Evolutionary conservation across 1,140 invertebrate species (phyloP), one percentile per base, ranked within the genome.

Genomic region (Hycleus phaleratus): DNA sequence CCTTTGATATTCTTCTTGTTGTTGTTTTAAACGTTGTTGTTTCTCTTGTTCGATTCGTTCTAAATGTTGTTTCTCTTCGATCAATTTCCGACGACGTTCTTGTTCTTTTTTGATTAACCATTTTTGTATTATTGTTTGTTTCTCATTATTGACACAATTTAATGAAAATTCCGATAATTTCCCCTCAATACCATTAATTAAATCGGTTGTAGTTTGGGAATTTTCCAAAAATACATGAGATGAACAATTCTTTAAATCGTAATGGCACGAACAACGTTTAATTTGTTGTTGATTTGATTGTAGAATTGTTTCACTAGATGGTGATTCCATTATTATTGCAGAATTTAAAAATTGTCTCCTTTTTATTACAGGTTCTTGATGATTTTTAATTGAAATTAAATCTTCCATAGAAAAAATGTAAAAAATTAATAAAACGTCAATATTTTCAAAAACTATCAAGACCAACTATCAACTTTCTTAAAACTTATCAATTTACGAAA

Each of bases 241-340:
- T 3, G 63, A 51, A 45, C 58, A 60, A 18, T 60, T 58, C 38
- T 59, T 58, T 42, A 59, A 58, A 39, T 60, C 53, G 12, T 58
- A 46, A 32, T 62, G 61, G 38, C 64, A 65, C 5, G 47, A 47
- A 46, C 64, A 65, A 26, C 50, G 52, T 46, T 62, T 61, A 18
- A 60, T 39, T 50, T 32, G 7, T 53, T 32, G 43, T 47, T 59
- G 25, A 59, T 49, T 64, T 59, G 26, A 38, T 25, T 6, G 10
- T 1, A 32, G 51, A 9, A 12, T 45, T 26, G 11, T 53, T 45
- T 53, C 51, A n/a, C 26, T 53, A 3, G 51, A 53, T 3, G 60
- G 59, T 50, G 64, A 68, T 57, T 71, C 69, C 7, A 69, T 63
- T 43, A 69, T 69, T 26, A 71, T 62, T 11, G 69, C 69, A 2